Evolutionary conservation across 2,888 invertebrate species (phyloP).

Genomic region (Mechanitis mazaeus): DNA sequence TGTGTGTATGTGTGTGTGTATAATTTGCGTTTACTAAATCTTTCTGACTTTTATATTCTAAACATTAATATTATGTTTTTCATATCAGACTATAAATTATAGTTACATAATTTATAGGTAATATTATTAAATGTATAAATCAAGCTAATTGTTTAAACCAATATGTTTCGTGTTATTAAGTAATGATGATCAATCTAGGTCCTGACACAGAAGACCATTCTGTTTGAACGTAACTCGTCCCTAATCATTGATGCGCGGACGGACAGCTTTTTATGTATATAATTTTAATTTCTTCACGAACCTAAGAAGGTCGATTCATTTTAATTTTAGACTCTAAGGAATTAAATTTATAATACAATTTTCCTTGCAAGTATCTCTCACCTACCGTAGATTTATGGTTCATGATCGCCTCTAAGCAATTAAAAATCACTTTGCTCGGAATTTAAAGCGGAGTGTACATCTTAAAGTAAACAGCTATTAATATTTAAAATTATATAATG

Average conservation of each 20-base stretch:
- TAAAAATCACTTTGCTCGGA: constrained; percentile 36
- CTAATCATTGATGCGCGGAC: not conserved
- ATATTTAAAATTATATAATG: not conserved
- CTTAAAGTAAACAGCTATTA: not conserved
- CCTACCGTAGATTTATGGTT: not conserved
- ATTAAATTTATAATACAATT: not conserved
- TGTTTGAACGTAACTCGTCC: not conserved
- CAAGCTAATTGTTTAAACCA: not conserved
- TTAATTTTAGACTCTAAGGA: not conserved
- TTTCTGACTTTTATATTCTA: too few relatives aligned
- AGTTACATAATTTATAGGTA: too few relatives aligned
- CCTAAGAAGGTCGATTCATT: not conserved
- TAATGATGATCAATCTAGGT: constrained; percentile 11
- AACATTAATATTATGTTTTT: too few relatives aligned
- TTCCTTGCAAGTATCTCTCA: not conserved
- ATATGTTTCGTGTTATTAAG: constrained; percentile 10
- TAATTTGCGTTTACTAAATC: too few relatives aligned
- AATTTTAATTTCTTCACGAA: not conserved
- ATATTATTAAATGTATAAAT: not conserved
- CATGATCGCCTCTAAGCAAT: constrained; percentile 27
- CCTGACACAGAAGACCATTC: constrained; percentile 8
- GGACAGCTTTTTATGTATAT: not conserved
- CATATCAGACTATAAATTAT: too few relatives aligned
- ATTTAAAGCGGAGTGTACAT: constrained; percentile 26
- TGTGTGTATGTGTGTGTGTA: too few relatives aligned